phyloP scores from a whole-genome alignment of 2,888 invertebrate genomes.

The Mantis religiosa region DNA sequence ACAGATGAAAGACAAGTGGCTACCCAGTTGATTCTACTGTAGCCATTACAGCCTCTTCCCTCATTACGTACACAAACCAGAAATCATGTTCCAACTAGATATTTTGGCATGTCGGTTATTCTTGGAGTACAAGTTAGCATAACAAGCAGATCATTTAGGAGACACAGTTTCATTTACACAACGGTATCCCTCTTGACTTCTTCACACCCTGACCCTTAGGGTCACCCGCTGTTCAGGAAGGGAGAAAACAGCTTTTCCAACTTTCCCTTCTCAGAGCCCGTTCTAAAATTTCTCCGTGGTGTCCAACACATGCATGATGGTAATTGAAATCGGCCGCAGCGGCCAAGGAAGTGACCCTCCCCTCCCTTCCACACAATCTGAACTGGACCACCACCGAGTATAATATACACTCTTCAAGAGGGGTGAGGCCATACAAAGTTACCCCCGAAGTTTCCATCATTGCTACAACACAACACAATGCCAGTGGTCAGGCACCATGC shows the following conservation, averaged over 20 bases:
- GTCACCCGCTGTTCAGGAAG: background rate
- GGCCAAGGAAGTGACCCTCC: slow-evolving; percentile 2
- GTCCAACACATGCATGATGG: slow-evolving; percentile 24
- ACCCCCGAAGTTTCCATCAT: slow-evolving; percentile 3
- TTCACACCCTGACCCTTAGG: background rate
- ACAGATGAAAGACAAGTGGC: background rate
- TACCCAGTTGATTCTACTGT: background rate
- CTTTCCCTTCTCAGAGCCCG: background rate
- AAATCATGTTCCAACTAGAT: background rate
- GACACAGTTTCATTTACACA: background rate
- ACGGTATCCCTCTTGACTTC: background rate
- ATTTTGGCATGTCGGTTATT: background rate
- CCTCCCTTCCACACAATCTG: background rate
- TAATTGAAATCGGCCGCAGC: slow-evolving; percentile 23
- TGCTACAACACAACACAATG: background rate
- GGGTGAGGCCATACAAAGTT: background rate
- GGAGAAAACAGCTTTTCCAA: background rate
- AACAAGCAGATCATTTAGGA: background rate
- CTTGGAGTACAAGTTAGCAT: background rate
- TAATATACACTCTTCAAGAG: background rate
- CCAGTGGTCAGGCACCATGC: background rate
- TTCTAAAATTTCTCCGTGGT: slow-evolving; percentile 11
- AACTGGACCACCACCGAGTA: background rate
- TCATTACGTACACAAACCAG: background rate
- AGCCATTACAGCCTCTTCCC: background rate